A percentile compares a stretch with the other conserved stretches of the same genome.
phyloP scores from a whole-genome alignment of 2,888 invertebrate species.

The Agriotes lineatus region DNA sequence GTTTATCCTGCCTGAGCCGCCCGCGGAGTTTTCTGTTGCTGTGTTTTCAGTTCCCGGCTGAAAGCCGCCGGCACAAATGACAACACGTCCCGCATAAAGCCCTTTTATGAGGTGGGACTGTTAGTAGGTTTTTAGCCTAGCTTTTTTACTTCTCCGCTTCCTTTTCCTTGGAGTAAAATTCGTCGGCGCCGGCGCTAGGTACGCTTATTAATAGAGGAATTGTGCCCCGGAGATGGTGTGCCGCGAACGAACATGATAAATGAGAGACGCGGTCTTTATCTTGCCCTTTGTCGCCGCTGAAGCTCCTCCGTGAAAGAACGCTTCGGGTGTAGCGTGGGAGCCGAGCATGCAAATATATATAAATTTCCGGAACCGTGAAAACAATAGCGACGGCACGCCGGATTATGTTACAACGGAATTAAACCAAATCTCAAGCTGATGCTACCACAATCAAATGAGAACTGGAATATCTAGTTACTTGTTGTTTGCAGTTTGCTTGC shows the following conservation, averaged over 20 bases:
- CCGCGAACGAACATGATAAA: conserved; percentile 7
- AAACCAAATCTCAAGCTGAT: conserved; percentile 33
- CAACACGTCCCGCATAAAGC: conserved; percentile 49
- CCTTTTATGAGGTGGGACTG: conserved; percentile 50
- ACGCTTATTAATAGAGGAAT: conserved; percentile 15
- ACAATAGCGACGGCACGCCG: conserved; percentile 17
- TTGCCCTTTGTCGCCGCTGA: conserved; percentile 4
- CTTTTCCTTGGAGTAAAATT: conserved; percentile 1
- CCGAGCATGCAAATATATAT: conserved; percentile 9
- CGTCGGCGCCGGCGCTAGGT: background rate
- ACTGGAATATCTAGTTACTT: conserved; percentile 28
- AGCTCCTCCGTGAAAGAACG: background rate
- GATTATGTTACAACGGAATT: conserved; percentile 25
- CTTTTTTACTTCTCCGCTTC: conserved; percentile 9
- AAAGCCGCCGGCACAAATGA: conserved; percentile 45
- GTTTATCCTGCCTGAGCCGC: conserved; percentile 36
- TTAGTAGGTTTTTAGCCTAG: conserved; percentile 40
- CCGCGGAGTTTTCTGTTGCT: conserved; percentile 25
- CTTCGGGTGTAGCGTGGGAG: conserved; percentile 4
- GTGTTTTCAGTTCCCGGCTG: conserved; percentile 27
- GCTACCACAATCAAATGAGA: conserved; percentile 31
- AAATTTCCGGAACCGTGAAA: conserved; percentile 24
- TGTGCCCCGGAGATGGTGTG: background rate
- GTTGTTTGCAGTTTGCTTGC: conserved; percentile 26
- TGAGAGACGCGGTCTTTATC: conserved; percentile 10